Evolutionary conservation across 2,888 invertebrate species (phyloP).

Genomic region (Onchidella celtica): DNA sequence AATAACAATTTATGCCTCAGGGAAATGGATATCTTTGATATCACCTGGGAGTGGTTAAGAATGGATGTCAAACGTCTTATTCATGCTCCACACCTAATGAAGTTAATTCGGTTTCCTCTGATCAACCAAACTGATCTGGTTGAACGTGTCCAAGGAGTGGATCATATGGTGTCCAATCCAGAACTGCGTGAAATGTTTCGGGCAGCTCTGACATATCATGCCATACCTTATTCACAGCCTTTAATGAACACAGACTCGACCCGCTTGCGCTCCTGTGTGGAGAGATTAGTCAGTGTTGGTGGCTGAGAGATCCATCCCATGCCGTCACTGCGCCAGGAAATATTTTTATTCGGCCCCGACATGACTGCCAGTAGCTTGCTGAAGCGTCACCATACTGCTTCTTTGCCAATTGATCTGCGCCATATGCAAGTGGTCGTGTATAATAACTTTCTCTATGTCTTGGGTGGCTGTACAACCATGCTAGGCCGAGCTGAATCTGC

Average conservation of each 20-base stretch:
- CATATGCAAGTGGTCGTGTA: slow-evolving; percentile 80
- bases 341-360: slow-evolving; percentile 77
- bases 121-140: slow-evolving; percentile 79
- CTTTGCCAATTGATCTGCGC: slow-evolving; percentile 78
- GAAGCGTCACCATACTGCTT: slow-evolving; percentile 76
- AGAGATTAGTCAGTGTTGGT: slow-evolving; percentile 77
- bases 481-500: slow-evolving; percentile 80
- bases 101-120: slow-evolving; percentile 77
- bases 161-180: slow-evolving; percentile 77
- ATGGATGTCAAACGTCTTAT: slow-evolving; percentile 72
- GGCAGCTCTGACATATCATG: slow-evolving; percentile 79
- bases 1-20: slow-evolving; percentile 75
- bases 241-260: slow-evolving; percentile 70
- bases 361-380: slow-evolving; percentile 77
- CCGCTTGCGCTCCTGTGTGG: slow-evolving; percentile 75
- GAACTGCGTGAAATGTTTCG: slow-evolving; percentile 79
- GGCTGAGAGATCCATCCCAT: slow-evolving; percentile 80
- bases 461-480: slow-evolving; percentile 80
- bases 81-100: slow-evolving; percentile 76
- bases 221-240: slow-evolving; percentile 79
- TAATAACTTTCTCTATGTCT: slow-evolving; percentile 78
- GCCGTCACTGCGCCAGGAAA: slow-evolving; percentile 79
- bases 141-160: slow-evolving; percentile 77
- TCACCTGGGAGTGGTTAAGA: slow-evolving; percentile 79
- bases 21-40: slow-evolving; percentile 79